Conservation (phyloP, 2,888 invertebrate species). For the Molanna angustata region DNA sequence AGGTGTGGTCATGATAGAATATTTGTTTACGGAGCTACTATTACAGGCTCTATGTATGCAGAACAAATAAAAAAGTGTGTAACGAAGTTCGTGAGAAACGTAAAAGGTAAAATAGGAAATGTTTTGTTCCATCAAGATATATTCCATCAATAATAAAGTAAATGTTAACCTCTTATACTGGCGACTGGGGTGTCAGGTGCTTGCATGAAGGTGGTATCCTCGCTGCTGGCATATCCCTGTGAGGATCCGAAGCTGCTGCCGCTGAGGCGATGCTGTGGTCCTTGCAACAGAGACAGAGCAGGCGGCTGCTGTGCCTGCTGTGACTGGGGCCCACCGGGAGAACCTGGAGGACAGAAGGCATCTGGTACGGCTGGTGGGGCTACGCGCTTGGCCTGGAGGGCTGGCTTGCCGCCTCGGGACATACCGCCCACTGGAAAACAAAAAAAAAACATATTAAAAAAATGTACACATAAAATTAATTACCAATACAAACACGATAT, state of each 20-base stretch:
- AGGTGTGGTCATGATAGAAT: no score
- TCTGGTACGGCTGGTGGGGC: conserved; percentile 85
- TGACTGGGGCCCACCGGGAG: conserved; percentile 42
- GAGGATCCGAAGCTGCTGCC: conserved; percentile 77
- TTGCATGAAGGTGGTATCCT: conserved; percentile 68
- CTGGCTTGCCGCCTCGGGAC: conserved; percentile 79
- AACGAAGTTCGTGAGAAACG: no score
- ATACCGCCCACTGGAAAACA: conserved; percentile 79
- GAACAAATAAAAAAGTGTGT: no score
- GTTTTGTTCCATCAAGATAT: no score
- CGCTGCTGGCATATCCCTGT: conserved; percentile 72
- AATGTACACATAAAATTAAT: neutral
- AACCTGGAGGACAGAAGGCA: conserved; percentile 52
- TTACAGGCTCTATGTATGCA: no score
- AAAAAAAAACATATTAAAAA: conserved; percentile 8
- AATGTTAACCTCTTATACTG: conserved; percentile 51
- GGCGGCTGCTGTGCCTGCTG: conserved; percentile 41
- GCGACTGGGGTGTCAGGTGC: conserved; percentile 58
- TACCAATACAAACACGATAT: neutral
- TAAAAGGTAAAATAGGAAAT: no score
- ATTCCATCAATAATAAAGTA: no score
- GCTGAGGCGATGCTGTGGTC: conserved; percentile 66
- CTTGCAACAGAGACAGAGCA: conserved; percentile 33
- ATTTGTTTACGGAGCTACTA: no score
- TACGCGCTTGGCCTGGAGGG: conserved; percentile 88